These are phyloP conservation scores for Polydrusus cervinus DNA, from an alignment of 2,888 invertebrate species.

Conservation along the genomic window DNA sequence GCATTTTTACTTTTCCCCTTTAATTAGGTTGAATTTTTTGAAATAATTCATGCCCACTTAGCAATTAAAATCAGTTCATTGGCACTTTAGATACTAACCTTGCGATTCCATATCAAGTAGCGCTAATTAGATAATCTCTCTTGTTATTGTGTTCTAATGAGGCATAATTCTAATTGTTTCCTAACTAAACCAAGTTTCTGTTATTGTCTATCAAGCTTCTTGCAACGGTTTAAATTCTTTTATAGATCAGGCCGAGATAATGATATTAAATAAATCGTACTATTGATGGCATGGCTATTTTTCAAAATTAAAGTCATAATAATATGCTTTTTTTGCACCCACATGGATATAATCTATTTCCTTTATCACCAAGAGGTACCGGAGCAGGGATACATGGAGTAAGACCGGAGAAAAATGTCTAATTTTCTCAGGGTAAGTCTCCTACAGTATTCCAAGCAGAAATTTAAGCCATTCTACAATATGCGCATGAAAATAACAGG, in stretches of 20 bases:
- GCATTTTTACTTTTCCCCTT: background rate
- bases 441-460: no score
- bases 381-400: no score
- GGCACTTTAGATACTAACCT: slow-evolving; percentile 36
- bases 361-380: no score
- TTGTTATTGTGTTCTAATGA: slow-evolving; percentile 42
- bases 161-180: slow-evolving; percentile 39
- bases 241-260: background rate
- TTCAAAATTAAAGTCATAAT: no score
- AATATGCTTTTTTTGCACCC: no score
- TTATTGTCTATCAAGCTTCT: slow-evolving; percentile 27
- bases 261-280: background rate
- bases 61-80: slow-evolving; percentile 35
- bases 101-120: slow-evolving; percentile 27
- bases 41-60: background rate
- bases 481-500: no score
- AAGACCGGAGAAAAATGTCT: no score
- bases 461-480: no score
- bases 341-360: no score
- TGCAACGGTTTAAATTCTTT: slow-evolving; percentile 8
- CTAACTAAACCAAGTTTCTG: slow-evolving; percentile 27
- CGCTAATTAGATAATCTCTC: slow-evolving; percentile 38
- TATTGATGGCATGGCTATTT: no score
- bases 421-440: no score
- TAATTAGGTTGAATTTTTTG: background rate